Base-by-base conservation (phyloP, 2,888 invertebrate species). In the Drosophila meridionalis region DNA sequence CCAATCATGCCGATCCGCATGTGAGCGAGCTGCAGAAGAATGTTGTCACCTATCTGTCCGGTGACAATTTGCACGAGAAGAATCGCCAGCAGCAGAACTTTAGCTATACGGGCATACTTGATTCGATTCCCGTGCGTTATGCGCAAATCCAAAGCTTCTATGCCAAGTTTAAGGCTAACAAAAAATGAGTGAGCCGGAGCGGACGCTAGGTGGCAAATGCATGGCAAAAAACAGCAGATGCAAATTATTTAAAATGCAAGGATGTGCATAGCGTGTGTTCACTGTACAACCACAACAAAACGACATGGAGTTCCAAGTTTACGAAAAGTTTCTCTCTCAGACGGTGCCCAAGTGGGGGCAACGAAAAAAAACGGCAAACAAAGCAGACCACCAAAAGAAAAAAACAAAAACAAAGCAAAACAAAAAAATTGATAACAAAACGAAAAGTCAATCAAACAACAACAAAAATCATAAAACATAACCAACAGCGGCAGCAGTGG, bases 101-200 rank as follows among this genome's bases (percentile, higher is more conserved):
- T 91, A 97, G 96, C 92, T 95, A 96, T 68, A 95, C 96, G 8
- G 97, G 97, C 69, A 95, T 98, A 80, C 96, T 97, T 34, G 95
- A 96, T 87, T 95, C 96, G 53, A 96, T 96, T 72, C 97, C 98
- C 28, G 96, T 98, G 58, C 95, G 96, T 83, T 94, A 97, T 64
- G 97, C 98, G 93, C 95, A 96, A 90, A 96, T 98, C 82, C 95
- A 95, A 82, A 95, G 96, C 81, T 98, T 98, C 94, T 96, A 97
- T 93, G 94, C 95, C 55, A 97, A 97, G 93, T 98, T 97, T 96
- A 97, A 97, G 92, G 96, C 96, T 70, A 93, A 93, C 90, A 93
- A 93, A 90, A 92, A 92, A 90, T 92, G 92, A 92, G 90, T 56
- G 79, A 69, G 69, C 69, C 72, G 68, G 70, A 73, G 78, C 67